phyloP scores from a whole-genome alignment of 2,888 invertebrate genomes.

The Cantharis rufa region DNA sequence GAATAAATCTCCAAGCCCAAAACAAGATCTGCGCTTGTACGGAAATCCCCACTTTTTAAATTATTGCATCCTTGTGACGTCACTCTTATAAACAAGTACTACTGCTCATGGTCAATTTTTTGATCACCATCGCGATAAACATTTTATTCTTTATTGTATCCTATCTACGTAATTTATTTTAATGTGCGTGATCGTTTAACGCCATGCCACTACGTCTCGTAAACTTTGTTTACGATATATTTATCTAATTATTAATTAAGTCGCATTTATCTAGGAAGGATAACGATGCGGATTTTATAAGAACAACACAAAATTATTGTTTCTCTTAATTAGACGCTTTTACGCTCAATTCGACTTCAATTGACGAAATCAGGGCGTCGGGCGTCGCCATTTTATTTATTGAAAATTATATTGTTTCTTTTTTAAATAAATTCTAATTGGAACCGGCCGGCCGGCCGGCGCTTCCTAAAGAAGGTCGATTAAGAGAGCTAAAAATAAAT shows the following conservation, averaged over 20 bases:
- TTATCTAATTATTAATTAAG: not conserved
- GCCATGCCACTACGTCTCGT: not conserved
- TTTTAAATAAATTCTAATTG: not conserved
- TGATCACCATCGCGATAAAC: slow-evolving; percentile 13
- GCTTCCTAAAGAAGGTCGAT: not conserved
- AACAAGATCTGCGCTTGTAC: slow-evolving; percentile 46
- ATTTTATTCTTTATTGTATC: not conserved
- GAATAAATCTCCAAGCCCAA: slow-evolving; percentile 16
- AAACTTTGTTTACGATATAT: not conserved
- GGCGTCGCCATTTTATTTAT: not conserved
- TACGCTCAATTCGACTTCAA: not conserved
- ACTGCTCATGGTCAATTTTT: slow-evolving; percentile 29
- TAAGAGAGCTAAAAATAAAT: not conserved
- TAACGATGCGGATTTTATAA: not conserved
- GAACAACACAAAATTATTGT: not conserved
- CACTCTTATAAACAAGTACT: slow-evolving; percentile 45
- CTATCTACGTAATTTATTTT: not conserved
- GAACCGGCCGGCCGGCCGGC: not conserved
- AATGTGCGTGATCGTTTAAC: not conserved
- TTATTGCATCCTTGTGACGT: slow-evolving; percentile 51
- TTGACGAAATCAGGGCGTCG: not conserved
- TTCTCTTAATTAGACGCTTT: not conserved
- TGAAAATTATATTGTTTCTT: not conserved
- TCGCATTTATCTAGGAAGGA: not conserved
- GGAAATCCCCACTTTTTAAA: slow-evolving; percentile 43